Evolutionary conservation across 2,888 invertebrate species (phyloP).

Genomic region (Chalcis sispes): DNA sequence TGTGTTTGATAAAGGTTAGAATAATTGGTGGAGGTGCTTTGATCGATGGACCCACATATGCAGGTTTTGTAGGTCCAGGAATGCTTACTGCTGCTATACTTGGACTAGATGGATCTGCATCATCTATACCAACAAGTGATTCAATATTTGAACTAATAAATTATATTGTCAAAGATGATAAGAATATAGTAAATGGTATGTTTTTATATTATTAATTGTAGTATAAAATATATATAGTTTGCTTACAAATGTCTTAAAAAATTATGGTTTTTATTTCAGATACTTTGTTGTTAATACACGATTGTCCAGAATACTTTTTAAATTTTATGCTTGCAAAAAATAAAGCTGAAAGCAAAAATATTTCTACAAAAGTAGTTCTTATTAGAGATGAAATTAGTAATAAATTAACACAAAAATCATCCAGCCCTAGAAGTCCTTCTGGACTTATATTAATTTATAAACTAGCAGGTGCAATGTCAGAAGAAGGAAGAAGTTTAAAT

Average conservation of each 20-base stretch:
- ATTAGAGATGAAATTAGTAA: conserved; percentile 81
- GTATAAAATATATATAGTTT: neutral
- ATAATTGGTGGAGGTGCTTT: conserved; percentile 88
- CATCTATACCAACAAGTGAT: conserved; percentile 59
- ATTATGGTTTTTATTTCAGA: conserved; percentile 75
- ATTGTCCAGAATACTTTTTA: conserved; percentile 85
- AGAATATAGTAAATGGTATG: conserved; percentile 22
- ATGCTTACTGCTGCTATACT: conserved; percentile 86
- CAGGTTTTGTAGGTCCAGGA: conserved; percentile 86
- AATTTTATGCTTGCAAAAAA: conserved; percentile 88
- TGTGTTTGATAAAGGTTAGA: conserved; percentile 44
- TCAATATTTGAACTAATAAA: conserved; percentile 61
- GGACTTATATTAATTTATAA: conserved; percentile 79
- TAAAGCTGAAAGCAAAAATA: conserved; percentile 80
- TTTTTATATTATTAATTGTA: neutral
- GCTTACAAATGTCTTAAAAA: neutral
- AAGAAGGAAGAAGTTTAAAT: conserved; percentile 78
- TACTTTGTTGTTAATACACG: conserved; percentile 82
- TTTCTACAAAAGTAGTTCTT: conserved; percentile 78
- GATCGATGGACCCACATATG: conserved; percentile 81
- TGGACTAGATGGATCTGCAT: conserved; percentile 54
- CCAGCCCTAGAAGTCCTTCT: conserved; percentile 75
- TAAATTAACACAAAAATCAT: conserved; percentile 60
- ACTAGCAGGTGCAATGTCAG: conserved; percentile 88
- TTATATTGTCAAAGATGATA: conserved; percentile 54